These are phyloP conservation scores for Amiota communis DNA, from an alignment of 2,888 invertebrate species.

Conservation along the genomic window DNA sequence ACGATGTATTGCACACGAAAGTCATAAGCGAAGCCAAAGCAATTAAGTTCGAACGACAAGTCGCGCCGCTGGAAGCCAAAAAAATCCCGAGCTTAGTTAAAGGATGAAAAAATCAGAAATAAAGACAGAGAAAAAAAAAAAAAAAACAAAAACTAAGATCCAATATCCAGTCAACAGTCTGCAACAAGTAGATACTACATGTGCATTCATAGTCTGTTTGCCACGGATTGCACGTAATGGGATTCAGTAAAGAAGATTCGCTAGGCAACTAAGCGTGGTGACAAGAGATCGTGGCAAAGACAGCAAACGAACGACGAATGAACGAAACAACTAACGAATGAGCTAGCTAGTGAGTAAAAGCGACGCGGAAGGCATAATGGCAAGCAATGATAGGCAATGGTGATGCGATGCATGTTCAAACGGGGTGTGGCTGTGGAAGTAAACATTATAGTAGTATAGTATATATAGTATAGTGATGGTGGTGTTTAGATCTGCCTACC, in stretches of 20 bases:
- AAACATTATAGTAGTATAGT: not conserved
- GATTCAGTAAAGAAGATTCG: slow-evolving; percentile 50
- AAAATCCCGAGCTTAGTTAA: slow-evolving; percentile 30
- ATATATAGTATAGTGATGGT: not conserved
- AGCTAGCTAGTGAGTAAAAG: too few species aligned
- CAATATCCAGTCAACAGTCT: slow-evolving; percentile 17
- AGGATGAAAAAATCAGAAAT: not conserved
- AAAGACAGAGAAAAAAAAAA: too few species aligned
- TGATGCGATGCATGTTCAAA: too few species aligned
- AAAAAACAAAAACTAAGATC: not conserved
- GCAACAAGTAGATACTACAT: slow-evolving; percentile 40
- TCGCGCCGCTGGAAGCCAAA: slow-evolving; percentile 63
- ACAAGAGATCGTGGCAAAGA: slow-evolving; percentile 44
- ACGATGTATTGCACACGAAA: slow-evolving; percentile 66
- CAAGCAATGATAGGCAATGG: too few species aligned
- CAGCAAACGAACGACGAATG: slow-evolving; percentile 49
- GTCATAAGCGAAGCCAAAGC: slow-evolving; percentile 65
- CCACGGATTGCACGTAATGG: slow-evolving; percentile 67
- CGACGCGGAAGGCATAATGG: too few species aligned
- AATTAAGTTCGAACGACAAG: slow-evolving; percentile 67
- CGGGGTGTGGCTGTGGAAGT: slow-evolving; percentile 1
- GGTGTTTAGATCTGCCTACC: not conserved
- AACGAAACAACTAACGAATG: not conserved
- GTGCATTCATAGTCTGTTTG: slow-evolving; percentile 61
- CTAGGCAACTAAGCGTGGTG: slow-evolving; percentile 45